Evolutionary conservation across 1,140 invertebrate species (phyloP), one percentile per base, ranked within the genome.

Genomic region (Plectrocnemia conspersa): DNA sequence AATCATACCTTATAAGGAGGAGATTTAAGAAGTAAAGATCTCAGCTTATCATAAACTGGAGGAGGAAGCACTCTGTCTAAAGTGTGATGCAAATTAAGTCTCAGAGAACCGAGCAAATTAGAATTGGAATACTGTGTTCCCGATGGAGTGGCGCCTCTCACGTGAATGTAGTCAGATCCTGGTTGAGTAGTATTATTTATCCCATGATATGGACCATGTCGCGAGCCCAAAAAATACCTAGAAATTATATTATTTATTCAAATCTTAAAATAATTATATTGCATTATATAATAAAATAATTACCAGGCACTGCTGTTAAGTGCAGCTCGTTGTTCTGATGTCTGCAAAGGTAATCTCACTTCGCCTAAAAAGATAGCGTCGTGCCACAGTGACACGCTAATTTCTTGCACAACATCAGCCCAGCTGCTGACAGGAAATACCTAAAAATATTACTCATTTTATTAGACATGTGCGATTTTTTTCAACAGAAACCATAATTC

Each of bases 11-110:
- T 75, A 49, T 81, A 75, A 56, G 84, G 77, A 15, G 85, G 77
- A 62, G 88, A 91, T 63, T 83, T 77, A 10, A 93, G 73, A 23
- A 94, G 74, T 27, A 93, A 72, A 64, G 83, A 80, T 61, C 87
- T 77, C 3, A 95, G 75, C 62, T 80, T 79, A 45, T 87, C 80
- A 65, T 95, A 95, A 59, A 85, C 84, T 45, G 83, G 77, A 35
- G 85, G 80, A 22, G 86, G 82, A 70, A 95, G 91, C 24, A 94
- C 89, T 73, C 90, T 83, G 75, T 93, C 91, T 13, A 88, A 85
- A 4, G 86, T 91, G 70, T 93, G 93, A 65, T 91, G 84, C 56
- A 94, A 81, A 65, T 89, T 86, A 24, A 95, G 77, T 35, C 91
- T 79, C 50, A 95, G 70, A 4, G 89, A 89, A 52, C 91, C 91